Conservation (phyloP, 1,140 invertebrate genomes). For the Trachymyrmex septentrionalis region DNA sequence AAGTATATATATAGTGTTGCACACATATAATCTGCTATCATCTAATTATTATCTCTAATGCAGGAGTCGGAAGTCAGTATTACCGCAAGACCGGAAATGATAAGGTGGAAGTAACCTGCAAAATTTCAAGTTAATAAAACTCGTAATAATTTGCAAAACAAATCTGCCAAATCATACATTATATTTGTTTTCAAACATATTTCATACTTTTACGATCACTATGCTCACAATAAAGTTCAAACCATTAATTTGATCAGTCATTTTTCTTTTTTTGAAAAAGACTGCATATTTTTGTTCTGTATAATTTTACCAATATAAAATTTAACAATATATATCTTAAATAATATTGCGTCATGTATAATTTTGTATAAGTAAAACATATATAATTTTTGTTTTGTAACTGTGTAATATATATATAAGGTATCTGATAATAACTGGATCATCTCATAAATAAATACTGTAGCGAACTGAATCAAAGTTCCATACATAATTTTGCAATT, state of each 20-base stretch:
- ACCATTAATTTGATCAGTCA: neutral
- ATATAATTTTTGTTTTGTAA: neutral
- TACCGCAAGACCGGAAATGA: neutral
- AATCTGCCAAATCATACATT: neutral
- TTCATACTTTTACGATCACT: neutral
- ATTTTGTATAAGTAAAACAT: neutral
- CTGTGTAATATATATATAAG: too few relatives aligned
- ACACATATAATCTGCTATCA: neutral
- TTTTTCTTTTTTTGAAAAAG: neutral
- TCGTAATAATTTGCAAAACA: neutral
- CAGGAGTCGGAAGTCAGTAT: neutral
- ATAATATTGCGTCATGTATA: too few relatives aligned
- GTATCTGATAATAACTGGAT: too few relatives aligned
- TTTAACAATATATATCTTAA: too few relatives aligned
- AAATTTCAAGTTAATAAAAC: neutral
- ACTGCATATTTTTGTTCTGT: neutral
- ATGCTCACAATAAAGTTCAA: neutral
- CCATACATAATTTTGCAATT: too few relatives aligned
- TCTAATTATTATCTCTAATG: constrained; percentile 7
- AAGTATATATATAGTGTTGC: neutral
- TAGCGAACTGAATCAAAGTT: too few relatives aligned
- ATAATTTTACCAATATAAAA: too few relatives aligned
- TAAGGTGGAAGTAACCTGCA: neutral
- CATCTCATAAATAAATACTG: too few relatives aligned
- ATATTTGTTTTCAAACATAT: neutral